A percentile compares a stretch with the other conserved stretches of the same genome.
phyloP scores from a whole-genome alignment of 2,113 vertebrate genomes.

The Pomatostomus ruficeps region DNA sequence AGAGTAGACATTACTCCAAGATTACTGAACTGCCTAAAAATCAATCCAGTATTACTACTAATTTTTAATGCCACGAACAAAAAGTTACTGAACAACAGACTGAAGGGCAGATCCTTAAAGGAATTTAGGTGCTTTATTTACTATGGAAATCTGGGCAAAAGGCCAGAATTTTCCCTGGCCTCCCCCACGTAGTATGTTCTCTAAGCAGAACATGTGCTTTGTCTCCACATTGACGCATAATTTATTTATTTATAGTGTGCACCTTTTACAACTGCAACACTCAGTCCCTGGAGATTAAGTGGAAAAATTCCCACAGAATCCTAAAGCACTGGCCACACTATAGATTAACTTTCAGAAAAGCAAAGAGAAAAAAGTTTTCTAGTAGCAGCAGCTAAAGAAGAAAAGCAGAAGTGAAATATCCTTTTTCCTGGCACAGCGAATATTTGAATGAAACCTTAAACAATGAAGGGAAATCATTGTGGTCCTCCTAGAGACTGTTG shows the following conservation, averaged over 20 bases:
- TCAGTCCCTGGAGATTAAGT: neutral
- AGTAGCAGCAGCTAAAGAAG: neutral
- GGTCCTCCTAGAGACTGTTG: conserved; percentile 46
- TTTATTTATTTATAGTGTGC: neutral
- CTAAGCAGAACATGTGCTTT: neutral
- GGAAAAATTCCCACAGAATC: conserved; percentile 25
- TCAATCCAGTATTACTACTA: neutral
- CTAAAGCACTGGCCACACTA: neutral
- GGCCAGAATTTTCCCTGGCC: neutral
- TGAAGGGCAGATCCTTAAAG: neutral
- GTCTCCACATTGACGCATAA: neutral
- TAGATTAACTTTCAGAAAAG: neutral
- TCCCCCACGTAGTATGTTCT: neutral
- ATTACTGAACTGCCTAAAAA: neutral
- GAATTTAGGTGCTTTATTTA: conserved; percentile 1
- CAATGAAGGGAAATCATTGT: conserved; percentile 68
- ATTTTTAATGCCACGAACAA: neutral
- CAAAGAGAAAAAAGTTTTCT: neutral
- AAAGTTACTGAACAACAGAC: neutral
- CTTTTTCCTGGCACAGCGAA: conserved; percentile 37
- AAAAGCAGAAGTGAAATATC: conserved; percentile 43
- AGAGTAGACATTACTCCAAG: neutral
- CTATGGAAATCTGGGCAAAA: neutral
- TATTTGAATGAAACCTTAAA: conserved; percentile 49
- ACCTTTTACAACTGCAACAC: neutral